Base-by-base conservation (phyloP, 2,888 invertebrate genomes). In the Boloria selene region DNA sequence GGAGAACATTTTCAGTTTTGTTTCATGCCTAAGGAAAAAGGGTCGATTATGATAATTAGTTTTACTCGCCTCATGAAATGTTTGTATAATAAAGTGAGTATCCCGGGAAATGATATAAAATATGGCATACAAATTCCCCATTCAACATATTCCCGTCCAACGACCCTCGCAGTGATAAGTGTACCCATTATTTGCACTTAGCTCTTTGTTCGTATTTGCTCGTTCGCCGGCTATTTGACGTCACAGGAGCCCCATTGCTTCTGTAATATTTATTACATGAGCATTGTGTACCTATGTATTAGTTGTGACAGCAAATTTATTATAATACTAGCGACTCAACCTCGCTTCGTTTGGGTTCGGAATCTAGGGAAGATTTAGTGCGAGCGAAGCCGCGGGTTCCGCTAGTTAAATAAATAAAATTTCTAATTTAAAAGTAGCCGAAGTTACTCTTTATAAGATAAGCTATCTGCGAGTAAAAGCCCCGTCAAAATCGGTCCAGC, bases 171-270 rank as follows among this genome's bases (percentile, higher is more conserved):
- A 52, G 58, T 61, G 67, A 63, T 64, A 69, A 73, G 81, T 78
- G 65, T 69, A 54, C 71, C 70, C 79, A 82, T 85, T 86, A 86
- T 85, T 82, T 84, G 83, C 82, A 79, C 81, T 84, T 81, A 81
- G 81, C 82, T 81, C 82, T 81, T 80, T 80, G 79, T 81, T 72
- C 77, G 73, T 77, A 74, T 78, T 74, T 73, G 65, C 73, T 63
- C 63, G 66, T 70, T 61, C 61, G 69, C 62, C 64, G 26, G 79
- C 81, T 82, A 83, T 84, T 81, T 80, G 80, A 69, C 79, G 72
- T 68, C 74, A 69, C 68, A 51, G 13, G 59, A 49, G 50, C 63
- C 45, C 56, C 42, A 67, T 71, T 67, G 70, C 67, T 67, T 59
- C 53, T 38, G 56, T 65, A 67, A 69, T 71, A 71, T 70, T 70